These are phyloP conservation scores for Microctonus hyperodae DNA, from an alignment of 2,888 invertebrate genomes.

Conservation along the genomic window DNA sequence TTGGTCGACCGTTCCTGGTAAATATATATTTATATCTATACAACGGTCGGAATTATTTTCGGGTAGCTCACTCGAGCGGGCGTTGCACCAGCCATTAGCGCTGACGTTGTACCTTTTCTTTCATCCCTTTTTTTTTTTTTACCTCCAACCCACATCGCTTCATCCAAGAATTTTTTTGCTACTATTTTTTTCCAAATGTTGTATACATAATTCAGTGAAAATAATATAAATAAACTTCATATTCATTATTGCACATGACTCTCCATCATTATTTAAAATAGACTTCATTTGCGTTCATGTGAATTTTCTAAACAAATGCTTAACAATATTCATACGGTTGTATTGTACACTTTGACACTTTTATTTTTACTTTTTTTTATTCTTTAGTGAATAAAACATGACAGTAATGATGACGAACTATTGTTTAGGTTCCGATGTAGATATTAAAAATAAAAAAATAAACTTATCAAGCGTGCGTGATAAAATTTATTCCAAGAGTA, in stretches of 20 bases:
- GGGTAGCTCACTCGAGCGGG: constrained; percentile 51
- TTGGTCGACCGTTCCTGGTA: constrained; percentile 48
- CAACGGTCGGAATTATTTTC: constrained; percentile 52
- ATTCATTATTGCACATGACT: neutral
- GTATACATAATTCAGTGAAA: constrained; percentile 52
- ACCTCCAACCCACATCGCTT: constrained; percentile 47
- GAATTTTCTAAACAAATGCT: too few species aligned
- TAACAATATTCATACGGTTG: too few species aligned
- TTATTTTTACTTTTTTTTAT: too few species aligned
- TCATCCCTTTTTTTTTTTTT: constrained; percentile 31
- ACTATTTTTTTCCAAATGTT: constrained; percentile 61
- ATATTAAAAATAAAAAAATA: too few species aligned
- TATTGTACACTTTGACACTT: too few species aligned
- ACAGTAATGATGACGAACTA: too few species aligned
- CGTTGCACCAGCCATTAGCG: constrained; percentile 59
- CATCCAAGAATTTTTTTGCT: too few species aligned
- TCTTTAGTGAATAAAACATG: too few species aligned
- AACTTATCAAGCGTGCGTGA: too few species aligned
- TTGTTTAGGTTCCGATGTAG: too few species aligned
- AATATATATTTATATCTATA: constrained; percentile 12
- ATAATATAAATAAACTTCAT: neutral
- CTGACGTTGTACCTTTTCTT: constrained; percentile 39
- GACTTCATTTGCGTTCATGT: neutral
- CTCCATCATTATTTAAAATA: neutral
- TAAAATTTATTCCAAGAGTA: too few species aligned